Evolutionary conservation across 2,113 vertebrate genomes (phyloP), one percentile per base, ranked within the genome.

Genomic region (Dicrurus megarhynchus): DNA sequence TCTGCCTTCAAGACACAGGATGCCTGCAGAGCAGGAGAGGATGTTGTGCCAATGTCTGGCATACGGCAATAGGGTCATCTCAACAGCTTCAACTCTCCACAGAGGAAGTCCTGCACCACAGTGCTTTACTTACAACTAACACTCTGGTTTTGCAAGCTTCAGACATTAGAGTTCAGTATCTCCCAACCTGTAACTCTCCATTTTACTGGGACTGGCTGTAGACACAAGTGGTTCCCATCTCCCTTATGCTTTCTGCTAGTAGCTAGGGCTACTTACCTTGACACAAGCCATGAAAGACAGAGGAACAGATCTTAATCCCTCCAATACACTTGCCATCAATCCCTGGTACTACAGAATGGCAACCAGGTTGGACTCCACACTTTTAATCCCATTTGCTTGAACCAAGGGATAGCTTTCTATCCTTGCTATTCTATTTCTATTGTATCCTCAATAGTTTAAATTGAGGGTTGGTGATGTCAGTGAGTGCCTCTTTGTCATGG

Each of bases 31-130:
- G 39, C 1, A 0, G 19, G n/a, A 57, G 69, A 8, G 53, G 42
- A 64, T 1, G 3, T 24, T 44, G 27, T 5, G 1, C 23, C 63
- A 39, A 1, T 5, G 17, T 30, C 44, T 10, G 41, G 33, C 24
- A 42, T 5, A 27, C 0, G 14, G 71, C 57, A 80, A 7, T 7
- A 37, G 1, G 4, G 55, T 37, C 71, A 83, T 27, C n/a, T 73
- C 61, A 39, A 46, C 52, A 57, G 60, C 64, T 47, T 65, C 49
- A 81, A 3, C 10, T 41, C 30, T 56, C 44, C 83, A 83, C 6
- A 22, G 8, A 41, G 13, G 35, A 91, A 75, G 24, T 56, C 49
- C 49, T 42, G 35, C 24, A 39, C 21, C 21, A 14, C 8, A 17
- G 13, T 9, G 26, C 22, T 80, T 86, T 55, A 76, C 19, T 77